Conservation (phyloP, 2,113 vertebrate genomes). For the Centropus unirufus region DNA sequence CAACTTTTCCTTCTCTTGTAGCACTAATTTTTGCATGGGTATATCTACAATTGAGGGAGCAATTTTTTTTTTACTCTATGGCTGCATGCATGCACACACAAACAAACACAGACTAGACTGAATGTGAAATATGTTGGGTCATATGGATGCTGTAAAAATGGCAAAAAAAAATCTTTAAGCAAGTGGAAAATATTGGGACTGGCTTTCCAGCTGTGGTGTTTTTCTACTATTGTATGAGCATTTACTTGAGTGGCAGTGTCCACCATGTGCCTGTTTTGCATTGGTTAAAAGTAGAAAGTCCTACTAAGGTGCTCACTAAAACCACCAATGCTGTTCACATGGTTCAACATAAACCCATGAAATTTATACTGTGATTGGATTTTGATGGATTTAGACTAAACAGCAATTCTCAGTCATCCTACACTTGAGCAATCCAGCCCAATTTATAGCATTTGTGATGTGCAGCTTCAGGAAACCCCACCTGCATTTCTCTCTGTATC, state of each 20-base stretch:
- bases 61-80: background rate
- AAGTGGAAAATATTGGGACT: background rate
- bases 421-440: background rate
- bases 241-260: background rate
- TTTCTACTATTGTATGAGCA: background rate
- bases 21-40: background rate
- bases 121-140: background rate
- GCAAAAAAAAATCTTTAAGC: background rate
- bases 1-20: background rate
- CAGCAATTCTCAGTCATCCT: background rate
- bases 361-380: background rate
- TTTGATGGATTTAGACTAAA: background rate
- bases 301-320: background rate
- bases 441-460: background rate
- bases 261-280: background rate
- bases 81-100: rapidly evolving
- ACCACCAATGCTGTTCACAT: background rate
- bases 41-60: background rate
- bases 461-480: background rate
- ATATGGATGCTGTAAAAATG: background rate
- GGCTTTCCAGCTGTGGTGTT: background rate
- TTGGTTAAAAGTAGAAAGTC: background rate
- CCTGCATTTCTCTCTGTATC: background rate
- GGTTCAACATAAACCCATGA: background rate
- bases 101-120: background rate